Conservation (phyloP, 2,888 invertebrate species). For the Ecliptopera silaceata region DNA sequence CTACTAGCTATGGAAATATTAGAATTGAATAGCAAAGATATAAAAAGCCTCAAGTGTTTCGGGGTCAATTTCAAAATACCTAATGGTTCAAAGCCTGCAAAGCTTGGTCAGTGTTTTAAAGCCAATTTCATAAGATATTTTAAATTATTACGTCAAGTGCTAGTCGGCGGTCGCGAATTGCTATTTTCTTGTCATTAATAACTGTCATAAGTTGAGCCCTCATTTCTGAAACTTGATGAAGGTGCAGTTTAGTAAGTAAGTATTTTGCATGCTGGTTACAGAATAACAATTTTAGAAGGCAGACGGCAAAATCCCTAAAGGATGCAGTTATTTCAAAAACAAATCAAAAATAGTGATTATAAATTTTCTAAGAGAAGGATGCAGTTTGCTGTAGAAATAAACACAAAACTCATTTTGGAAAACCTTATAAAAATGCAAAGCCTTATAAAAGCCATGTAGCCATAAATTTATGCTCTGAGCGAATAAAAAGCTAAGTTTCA, state of each 20-base stretch:
- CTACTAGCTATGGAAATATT: constrained; percentile 25
- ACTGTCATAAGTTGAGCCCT: constrained; percentile 30
- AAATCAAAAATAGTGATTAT: neutral
- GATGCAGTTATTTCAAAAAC: constrained; percentile 1
- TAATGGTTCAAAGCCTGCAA: constrained; percentile 24
- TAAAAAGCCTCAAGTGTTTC: constrained; percentile 20
- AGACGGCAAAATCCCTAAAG: constrained; percentile 5
- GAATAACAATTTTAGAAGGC: constrained; percentile 11
- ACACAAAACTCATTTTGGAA: too few species aligned
- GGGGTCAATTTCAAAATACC: constrained; percentile 22
- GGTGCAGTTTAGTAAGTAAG: constrained; percentile 23
- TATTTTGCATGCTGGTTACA: constrained; percentile 17
- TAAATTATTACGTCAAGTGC: constrained; percentile 31
- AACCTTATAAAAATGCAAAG: too few species aligned
- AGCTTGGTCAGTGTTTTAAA: constrained; percentile 25
- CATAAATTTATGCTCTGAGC: too few species aligned
- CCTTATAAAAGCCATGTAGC: too few species aligned
- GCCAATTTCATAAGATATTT: constrained; percentile 26
- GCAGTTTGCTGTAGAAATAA: neutral
- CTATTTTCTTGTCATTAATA: constrained; percentile 27
- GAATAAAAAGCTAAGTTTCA: too few species aligned
- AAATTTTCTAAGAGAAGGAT: constrained; percentile 9
- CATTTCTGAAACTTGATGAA: constrained; percentile 32
- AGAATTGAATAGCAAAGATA: constrained; percentile 21
- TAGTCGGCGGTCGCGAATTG: constrained; percentile 29